Base-by-base conservation (phyloP, 2,888 invertebrate species). In the Pterobdella sp. region DNA sequence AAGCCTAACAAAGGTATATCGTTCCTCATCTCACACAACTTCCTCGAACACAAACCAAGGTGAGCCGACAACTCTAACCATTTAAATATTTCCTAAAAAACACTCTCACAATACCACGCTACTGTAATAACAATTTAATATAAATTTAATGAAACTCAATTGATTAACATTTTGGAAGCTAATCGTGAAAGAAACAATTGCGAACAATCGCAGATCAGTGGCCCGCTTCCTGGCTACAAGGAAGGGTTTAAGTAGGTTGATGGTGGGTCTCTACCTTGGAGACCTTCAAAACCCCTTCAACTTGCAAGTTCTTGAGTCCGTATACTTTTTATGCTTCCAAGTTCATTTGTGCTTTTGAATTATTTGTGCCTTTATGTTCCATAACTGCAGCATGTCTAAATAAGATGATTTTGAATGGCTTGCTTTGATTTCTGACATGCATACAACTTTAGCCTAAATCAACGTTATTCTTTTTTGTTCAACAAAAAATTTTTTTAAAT, bases 241-340 rank as follows among this genome's bases (percentile, higher is more conserved):
- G 77, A 96, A 98, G 84, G 98, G 98, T 0, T 86, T 98, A 72
- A 94, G 94, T 82, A 94, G 96, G 80, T 94, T 97, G 85, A 96
- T 96, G 95, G 96, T 98, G 79, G 98, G 98, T 56, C 97, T 98
- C 83, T 98, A 95, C 84, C 88, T 98, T 74, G 97, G 98, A 56
- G 94, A 96, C 82, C 86, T 97, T 79, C 94, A 94, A 85, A 93
- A 90, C 81, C 88, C 90, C 0, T 97, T 96, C 87, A 96, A 95
- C 83, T 93, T 93, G 90, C 92, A 93, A 77, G 94, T 95, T 76
- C 68, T 74, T 22, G 68, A 72, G 71, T 72, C 31, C 56, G 90
- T 66, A 1, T 31, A 31, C 35, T 32, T n/a, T n/a, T n/a, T n/a
- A n/a, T n/a, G n/a, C n/a, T n/a, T n/a, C n/a, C n/a, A n/a, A n/a